phyloP scores from a whole-genome alignment of 2,113 vertebrate genomes.

The Hydrochoerus hydrochaeris region DNA sequence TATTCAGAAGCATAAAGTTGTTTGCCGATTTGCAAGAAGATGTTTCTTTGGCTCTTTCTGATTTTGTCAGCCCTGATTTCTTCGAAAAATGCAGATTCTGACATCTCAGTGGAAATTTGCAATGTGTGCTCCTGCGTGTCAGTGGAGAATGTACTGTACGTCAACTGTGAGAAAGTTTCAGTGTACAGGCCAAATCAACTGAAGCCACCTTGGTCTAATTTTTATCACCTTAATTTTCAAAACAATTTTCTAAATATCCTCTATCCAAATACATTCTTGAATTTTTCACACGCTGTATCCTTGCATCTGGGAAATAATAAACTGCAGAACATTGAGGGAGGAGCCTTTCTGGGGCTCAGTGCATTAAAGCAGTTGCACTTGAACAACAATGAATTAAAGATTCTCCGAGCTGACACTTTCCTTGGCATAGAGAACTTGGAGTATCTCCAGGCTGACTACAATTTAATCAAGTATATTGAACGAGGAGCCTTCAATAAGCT shows the following conservation, averaged over 20 bases:
- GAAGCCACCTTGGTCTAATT: conserved; percentile 94
- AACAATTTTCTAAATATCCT: conserved; percentile 97
- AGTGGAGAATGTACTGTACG: conserved; percentile 98
- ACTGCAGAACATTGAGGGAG: conserved; percentile 98
- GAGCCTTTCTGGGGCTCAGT: conserved; percentile 96
- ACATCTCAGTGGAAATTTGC: conserved; percentile 96
- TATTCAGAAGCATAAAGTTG: conserved; percentile 88
- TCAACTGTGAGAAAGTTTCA: conserved; percentile 98
- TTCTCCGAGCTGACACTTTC: conserved; percentile 97
- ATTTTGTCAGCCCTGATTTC: conserved; percentile 92
- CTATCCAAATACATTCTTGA: conserved; percentile 97
- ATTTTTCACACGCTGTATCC: conserved; percentile 98
- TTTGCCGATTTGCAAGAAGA: conserved; percentile 97
- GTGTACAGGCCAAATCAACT: conserved; percentile 98
- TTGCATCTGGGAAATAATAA: conserved; percentile 99
- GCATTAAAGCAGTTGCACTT: conserved; percentile 98
- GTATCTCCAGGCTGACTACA: conserved; percentile 99
- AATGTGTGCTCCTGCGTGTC: conserved; percentile 98
- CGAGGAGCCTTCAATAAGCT: conserved; percentile 99
- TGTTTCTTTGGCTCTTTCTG: conserved; percentile 98
- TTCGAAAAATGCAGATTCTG: conserved; percentile 92
- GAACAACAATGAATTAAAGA: conserved; percentile 99
- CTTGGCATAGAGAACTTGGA: conserved; percentile 99
- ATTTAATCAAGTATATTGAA: conserved; percentile 99
- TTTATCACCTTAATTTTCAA: conserved; percentile 99